Base-by-base conservation (phyloP, 2,797 vertebrate genomes). In the Tauraco hartlaubi region DNA sequence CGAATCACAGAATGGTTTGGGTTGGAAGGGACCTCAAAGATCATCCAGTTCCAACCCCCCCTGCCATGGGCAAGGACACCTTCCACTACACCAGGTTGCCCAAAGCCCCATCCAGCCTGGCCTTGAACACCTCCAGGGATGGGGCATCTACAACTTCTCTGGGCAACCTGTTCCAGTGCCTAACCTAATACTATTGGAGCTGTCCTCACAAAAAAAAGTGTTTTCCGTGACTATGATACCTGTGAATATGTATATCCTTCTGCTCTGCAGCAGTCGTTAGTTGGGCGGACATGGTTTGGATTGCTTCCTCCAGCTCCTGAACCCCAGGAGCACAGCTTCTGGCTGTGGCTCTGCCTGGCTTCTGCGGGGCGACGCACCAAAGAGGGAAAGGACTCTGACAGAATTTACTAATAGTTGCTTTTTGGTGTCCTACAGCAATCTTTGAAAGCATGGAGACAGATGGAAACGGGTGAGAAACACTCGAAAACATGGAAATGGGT, bases 401-500 rank as follows among this genome's bases (percentile, higher is more conserved):
- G 66, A 21, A 39, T 56, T 77, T 17, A 11, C 7, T 43, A 2
- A 1, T 2, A 19, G 55, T 5, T 15, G 5, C 16, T 9, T 56
- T 29, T 17, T 14, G 55, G 35, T 78, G 66, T 75, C 41, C 49
- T 78, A 3, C 41, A 46, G 18, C 69, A 23, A 4, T 4, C 28
- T 19, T 44, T 56, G 85, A 5, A 16, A 52, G n/a, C 15, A 2
- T 2, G 67, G 69, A 3, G 35, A 28, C 9, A 35, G 44, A 0
- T 6, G 51, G 59, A 33, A 31, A 6, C 0, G 14, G 64, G 9
- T 46, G 46, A 58, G 52, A 44, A 64, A 20, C 10, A 5, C 51
- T 3, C 0, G 1, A 22, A 44, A 64, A 20, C 10, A 0, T 6
- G 51, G 59, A 33, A 31, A 6, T 0, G 14, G 64, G 9, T 46